phyloP scores from a whole-genome alignment of 2,888 invertebrate genomes.

The Mellilla xanthometata region DNA sequence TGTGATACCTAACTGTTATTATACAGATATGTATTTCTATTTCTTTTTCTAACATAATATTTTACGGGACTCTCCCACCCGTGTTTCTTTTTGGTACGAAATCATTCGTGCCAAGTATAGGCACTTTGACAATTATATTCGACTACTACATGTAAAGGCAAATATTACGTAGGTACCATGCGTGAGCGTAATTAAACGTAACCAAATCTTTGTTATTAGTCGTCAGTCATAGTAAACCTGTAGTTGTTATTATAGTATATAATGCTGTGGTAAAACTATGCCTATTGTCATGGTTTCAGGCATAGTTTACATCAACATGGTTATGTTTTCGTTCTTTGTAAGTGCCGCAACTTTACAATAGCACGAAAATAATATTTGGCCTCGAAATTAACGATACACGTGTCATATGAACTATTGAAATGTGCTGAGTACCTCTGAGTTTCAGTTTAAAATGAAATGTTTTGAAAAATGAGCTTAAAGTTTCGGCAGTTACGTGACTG shows the following conservation, averaged over 20 bases:
- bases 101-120: too few species aligned
- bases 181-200: constrained; percentile 24
- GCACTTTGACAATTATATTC: neutral
- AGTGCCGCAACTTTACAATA: constrained; percentile 10
- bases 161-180: neutral
- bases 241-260: neutral
- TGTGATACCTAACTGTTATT: too few species aligned
- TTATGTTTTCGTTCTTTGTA: too few species aligned
- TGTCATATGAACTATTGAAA: constrained; percentile 2
- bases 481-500: too few species aligned
- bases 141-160: constrained; percentile 8
- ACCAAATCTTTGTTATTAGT: constrained; percentile 45
- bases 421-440: too few species aligned
- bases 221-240: constrained; percentile 39
- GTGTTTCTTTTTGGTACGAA: too few species aligned
- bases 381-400: constrained; percentile 20
- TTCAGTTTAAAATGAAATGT: constrained; percentile 1
- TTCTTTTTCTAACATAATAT: too few species aligned
- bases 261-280: constrained; percentile 13
- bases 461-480: neutral
- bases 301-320: too few species aligned
- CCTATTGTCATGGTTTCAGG: constrained; percentile 6
- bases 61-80: too few species aligned
- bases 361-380: constrained; percentile 22
- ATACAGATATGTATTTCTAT: too few species aligned